Base-by-base conservation (phyloP, 2,113 vertebrate genomes). In the Athene cunicularia region DNA sequence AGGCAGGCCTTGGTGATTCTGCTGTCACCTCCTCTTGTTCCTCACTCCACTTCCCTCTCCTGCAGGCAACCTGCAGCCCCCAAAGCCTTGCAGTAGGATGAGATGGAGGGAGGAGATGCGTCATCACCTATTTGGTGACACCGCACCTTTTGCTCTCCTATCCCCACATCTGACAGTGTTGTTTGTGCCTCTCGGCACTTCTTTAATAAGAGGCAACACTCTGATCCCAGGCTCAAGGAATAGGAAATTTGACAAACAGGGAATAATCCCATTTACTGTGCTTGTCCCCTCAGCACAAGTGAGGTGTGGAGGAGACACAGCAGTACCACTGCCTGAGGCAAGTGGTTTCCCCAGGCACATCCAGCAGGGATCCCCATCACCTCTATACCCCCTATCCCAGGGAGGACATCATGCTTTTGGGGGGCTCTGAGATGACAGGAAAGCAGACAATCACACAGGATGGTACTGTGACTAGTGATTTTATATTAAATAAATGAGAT, bases 91-190 rank as follows among this genome's bases (percentile, higher is more conserved):
- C 8, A 7, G 0, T 0, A 4, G 19, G 11, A 3, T 39, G 30
- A 73, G 22, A 33, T 4, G 4, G 16, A 55, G 11, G 74, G 33
- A 90, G 39, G 19, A 72, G 58, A 56, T 20, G 6, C 21, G 30
- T 5, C 5, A 45, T 39, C 26, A 39, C 10, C 27, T 43, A 12
- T 11, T 8, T 0, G 1, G 35, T 64, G 30, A n/a, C 13, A 9
- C 8, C 45, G 9, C 8, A 60, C 10, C 11, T 72, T 63, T 83
- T 83, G 14, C 47, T 86, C 52, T 62, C 22, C 50, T 64, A 35
- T 4, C 18, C n/a, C 41, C 49, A 45, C 32, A 63, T 59, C 24
- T n/a, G 74, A 47, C 19, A 45, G 11, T 2, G 1, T 6, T 70
- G 19, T 41, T 86, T 68, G 16, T 56, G 23, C 6, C 28, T 84